A percentile compares a stretch with the other conserved stretches of the same genome.
These are phyloP conservation scores for Athalia rosae DNA, from an alignment of 2,888 invertebrate genomes.

Conservation along the genomic window DNA sequence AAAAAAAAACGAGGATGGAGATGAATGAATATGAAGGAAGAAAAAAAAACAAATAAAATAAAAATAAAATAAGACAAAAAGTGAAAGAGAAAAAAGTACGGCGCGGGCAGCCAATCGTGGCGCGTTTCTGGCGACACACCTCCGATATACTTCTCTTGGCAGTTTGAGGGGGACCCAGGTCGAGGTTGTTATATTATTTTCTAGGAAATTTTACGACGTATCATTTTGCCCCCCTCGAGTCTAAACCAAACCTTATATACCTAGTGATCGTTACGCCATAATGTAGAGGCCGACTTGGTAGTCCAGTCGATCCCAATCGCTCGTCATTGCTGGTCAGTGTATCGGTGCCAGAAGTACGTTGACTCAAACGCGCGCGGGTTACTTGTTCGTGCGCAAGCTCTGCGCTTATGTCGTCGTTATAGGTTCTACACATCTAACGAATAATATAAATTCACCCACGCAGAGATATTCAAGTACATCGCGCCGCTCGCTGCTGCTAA, in stretches of 20 bases:
- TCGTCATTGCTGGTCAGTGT: slow-evolving; percentile 33
- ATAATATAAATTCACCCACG: slow-evolving; percentile 19
- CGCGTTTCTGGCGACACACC: too few relatives aligned
- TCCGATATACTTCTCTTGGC: too few relatives aligned
- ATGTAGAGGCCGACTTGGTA: slow-evolving; percentile 17
- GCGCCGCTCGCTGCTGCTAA: not conserved
- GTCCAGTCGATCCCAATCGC: slow-evolving; percentile 44
- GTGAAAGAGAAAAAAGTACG: too few relatives aligned
- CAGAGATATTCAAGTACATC: slow-evolving; percentile 40
- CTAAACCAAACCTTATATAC: not conserved
- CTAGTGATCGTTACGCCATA: slow-evolving; percentile 29
- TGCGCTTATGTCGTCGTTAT: too few relatives aligned
- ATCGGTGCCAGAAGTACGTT: slow-evolving; percentile 18
- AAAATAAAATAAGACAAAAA: too few relatives aligned
- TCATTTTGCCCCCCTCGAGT: slow-evolving; percentile 29
- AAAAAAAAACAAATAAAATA: too few relatives aligned
- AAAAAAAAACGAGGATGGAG: too few relatives aligned
- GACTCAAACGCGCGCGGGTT: slow-evolving; percentile 3
- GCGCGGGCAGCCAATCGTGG: too few relatives aligned
- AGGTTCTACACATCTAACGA: too few relatives aligned
- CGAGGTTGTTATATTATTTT: not conserved
- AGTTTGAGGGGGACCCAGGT: too few relatives aligned
- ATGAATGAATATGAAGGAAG: too few relatives aligned
- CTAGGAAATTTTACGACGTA: slow-evolving; percentile 30
- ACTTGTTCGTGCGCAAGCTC: slow-evolving; percentile 10